These are phyloP conservation scores for Cataglyphis cursor DNA, from an alignment of 2,888 invertebrate genomes.

Conservation along the genomic window DNA sequence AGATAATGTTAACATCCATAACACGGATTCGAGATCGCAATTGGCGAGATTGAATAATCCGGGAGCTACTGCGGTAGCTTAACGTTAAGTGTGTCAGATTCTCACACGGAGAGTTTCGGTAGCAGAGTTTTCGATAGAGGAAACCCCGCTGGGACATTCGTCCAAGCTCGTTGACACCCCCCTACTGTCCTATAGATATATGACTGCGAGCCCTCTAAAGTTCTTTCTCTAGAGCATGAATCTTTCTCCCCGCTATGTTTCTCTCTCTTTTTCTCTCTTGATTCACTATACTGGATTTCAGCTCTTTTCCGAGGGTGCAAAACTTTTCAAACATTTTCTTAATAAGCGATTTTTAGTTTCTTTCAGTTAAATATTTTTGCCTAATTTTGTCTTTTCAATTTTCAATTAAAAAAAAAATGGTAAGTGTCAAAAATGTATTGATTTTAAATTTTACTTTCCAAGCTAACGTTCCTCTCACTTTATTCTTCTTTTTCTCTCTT, in stretches of 20 bases:
- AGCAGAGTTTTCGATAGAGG: slow-evolving; percentile 67
- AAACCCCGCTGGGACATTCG: slow-evolving; percentile 83
- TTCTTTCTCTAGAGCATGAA: slow-evolving; percentile 59
- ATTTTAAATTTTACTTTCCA: not conserved
- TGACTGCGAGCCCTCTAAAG: slow-evolving; percentile 71
- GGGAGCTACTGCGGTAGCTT: slow-evolving; percentile 33
- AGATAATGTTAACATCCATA: slow-evolving; percentile 6
- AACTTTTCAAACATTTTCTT: slow-evolving; percentile 28
- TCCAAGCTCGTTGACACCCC: slow-evolving; percentile 82
- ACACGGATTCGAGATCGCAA: slow-evolving; percentile 19
- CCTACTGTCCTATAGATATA: slow-evolving; percentile 80
- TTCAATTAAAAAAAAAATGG: not conserved
- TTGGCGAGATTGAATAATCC: slow-evolving; percentile 27
- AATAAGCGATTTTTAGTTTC: not conserved
- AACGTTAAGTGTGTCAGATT: slow-evolving; percentile 69
- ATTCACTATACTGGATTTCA: not conserved
- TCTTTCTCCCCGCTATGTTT: slow-evolving; percentile 33
- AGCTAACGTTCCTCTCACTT: not conserved
- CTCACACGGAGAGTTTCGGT: slow-evolving; percentile 78
- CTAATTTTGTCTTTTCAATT: not conserved
- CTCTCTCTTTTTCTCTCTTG: slow-evolving; percentile 31
- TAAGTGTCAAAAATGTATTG: not conserved
- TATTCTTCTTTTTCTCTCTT: slow-evolving; percentile 45
- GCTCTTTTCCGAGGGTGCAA: slow-evolving; percentile 9
- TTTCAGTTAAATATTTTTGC: not conserved